Percentiles rank a stretch among this genome's conserved stretches.
Conservation (phyloP, 2,113 vertebrate genomes). For the Poicephalus gulielmi region DNA sequence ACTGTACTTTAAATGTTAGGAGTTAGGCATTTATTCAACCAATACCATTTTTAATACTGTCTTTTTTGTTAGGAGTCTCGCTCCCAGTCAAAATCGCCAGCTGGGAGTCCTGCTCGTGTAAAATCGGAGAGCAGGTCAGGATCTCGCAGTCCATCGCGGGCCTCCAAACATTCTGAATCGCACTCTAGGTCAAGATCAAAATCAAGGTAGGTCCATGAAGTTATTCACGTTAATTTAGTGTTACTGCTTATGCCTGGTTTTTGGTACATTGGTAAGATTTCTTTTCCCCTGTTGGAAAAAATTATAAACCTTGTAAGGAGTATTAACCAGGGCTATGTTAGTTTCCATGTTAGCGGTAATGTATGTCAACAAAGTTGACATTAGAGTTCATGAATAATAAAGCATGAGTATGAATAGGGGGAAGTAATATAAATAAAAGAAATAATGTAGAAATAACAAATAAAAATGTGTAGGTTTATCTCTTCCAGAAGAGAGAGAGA, state of each 20-base stretch:
- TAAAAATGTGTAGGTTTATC: neutral
- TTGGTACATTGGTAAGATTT: neutral
- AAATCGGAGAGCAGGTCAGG: constrained; percentile 91
- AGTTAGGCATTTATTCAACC: constrained; percentile 82
- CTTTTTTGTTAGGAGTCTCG: constrained; percentile 90
- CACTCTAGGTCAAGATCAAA: constrained; percentile 90
- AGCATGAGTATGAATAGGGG: neutral
- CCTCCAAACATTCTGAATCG: constrained; percentile 88
- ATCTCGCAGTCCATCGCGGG: constrained; percentile 87
- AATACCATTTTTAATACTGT: constrained; percentile 84
- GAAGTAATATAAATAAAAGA: neutral
- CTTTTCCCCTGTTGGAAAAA: neutral
- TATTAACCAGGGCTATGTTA: neutral
- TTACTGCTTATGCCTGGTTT: neutral
- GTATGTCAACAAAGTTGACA: neutral
- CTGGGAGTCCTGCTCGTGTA: constrained; percentile 86
- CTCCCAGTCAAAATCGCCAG: constrained; percentile 91
- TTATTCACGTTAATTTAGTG: neutral
- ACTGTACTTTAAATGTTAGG: constrained; percentile 80
- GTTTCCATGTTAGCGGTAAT: neutral
- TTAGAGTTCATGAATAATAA: neutral
- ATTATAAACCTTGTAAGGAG: neutral
- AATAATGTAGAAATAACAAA: neutral
- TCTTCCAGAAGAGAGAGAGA: neutral
- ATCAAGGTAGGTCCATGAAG: constrained; percentile 81